Percentiles rank a stretch among this genome's conserved stretches.
Evolutionary conservation across 2,113 vertebrate genomes (phyloP).

Genomic region (Erythrolamprus reginae): DNA sequence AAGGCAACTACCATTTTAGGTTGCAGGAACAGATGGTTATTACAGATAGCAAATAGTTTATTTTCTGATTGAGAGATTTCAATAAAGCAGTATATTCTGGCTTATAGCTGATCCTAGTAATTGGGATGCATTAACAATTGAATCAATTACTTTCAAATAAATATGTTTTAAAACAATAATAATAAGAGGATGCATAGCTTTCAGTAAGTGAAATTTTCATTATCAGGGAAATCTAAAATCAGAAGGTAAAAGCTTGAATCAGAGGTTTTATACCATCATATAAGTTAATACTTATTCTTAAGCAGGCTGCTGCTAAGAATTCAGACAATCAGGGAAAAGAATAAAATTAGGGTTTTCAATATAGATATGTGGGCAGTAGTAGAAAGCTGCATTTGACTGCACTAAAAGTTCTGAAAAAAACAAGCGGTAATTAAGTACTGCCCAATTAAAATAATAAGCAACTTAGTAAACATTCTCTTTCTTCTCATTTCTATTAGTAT

Average conservation of each 20-base stretch:
- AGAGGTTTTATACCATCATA: not conserved
- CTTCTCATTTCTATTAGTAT: not conserved
- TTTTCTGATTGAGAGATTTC: not conserved
- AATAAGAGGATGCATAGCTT: not conserved
- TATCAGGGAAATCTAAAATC: not conserved
- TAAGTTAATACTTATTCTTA: not conserved
- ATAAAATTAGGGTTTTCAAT: not conserved
- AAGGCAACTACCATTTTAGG: not conserved
- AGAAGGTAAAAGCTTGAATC: not conserved
- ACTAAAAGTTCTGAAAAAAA: too few relatives aligned
- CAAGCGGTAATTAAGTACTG: not conserved
- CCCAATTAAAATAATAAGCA: not conserved
- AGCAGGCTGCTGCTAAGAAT: not conserved
- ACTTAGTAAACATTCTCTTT: not conserved
- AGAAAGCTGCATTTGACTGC: too few relatives aligned
- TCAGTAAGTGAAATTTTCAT: not conserved
- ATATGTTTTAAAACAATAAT: not conserved
- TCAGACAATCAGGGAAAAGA: not conserved
- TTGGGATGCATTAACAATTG: not conserved
- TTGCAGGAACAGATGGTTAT: not conserved
- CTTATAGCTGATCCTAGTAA: not conserved
- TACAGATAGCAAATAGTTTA: not conserved
- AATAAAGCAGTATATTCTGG: not conserved
- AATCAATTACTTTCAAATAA: not conserved
- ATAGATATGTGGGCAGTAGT: not conserved